Evolutionary conservation across 2,888 invertebrate species (phyloP).

Genomic region (Trichopria drosophilae): DNA sequence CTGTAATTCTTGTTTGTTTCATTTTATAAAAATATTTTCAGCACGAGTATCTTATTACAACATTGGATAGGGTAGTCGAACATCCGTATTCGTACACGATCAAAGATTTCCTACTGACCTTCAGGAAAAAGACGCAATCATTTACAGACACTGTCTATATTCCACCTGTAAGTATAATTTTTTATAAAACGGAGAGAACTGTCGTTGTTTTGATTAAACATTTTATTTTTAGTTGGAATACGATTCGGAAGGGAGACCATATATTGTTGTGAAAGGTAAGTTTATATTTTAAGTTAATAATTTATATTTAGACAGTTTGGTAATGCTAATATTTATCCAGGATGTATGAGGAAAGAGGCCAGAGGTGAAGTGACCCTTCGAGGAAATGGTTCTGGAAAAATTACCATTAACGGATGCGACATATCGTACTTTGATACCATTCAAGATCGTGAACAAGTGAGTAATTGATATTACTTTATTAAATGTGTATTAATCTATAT

Average conservation of each 20-base stretch:
- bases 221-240: slow-evolving; percentile 62
- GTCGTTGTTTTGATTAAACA: slow-evolving; percentile 6
- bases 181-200: not conserved
- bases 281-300: slow-evolving; percentile 12
- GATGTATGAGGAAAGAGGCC: slow-evolving; percentile 73
- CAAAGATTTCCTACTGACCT: slow-evolving; percentile 75
- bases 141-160: slow-evolving; percentile 66
- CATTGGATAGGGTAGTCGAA: slow-evolving; percentile 71
- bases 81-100: slow-evolving; percentile 73
- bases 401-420: slow-evolving; percentile 79
- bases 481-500: not conserved
- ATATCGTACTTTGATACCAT: slow-evolving; percentile 75
- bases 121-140: slow-evolving; percentile 65
- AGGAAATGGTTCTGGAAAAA: slow-evolving; percentile 80
- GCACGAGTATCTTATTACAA: slow-evolving; percentile 72
- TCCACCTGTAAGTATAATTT: slow-evolving; percentile 59
- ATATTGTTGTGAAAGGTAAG: slow-evolving; percentile 56
- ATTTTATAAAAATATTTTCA: slow-evolving; percentile 46
- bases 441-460: slow-evolving; percentile 78
- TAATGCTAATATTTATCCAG: slow-evolving; percentile 51
- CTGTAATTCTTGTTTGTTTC: not conserved
- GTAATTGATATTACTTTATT: slow-evolving; percentile 36
- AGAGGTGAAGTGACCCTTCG: slow-evolving; percentile 78
- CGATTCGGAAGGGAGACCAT: slow-evolving; percentile 72
- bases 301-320: not conserved